Base-by-base conservation (phyloP, 2,797 vertebrate genomes). In the Peromyscus eremicus region DNA sequence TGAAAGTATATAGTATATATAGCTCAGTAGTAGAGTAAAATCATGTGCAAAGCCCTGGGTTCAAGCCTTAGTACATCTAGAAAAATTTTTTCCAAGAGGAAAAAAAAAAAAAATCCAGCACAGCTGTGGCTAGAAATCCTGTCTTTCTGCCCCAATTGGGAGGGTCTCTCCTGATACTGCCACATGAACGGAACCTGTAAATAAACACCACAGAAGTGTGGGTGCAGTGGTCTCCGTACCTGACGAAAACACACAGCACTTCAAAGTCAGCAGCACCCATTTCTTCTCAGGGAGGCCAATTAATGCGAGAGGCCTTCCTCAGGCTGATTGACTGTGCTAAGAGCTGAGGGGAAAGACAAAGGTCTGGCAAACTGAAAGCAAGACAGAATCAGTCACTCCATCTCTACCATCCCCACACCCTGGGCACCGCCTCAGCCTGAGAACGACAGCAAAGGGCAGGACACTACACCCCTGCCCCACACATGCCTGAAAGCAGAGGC, bases 231-330 rank as follows among this genome's bases (percentile, higher is more conserved):
- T 83, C 79, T 92, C 85, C 70, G 43, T 1, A 16, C 49, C 79
- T 96, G 60, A 87, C 79, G 79, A 1, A 66, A 68, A 82, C 66
- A 79, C 2, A 82, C 64, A 83, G 34, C 62, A 71, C 71, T 92
- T 93, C 40, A 81, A 83, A 6, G 27, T 49, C 73, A 89, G 52
- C 91, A 83, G 40, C 14, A 91, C 19, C 46, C 5, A 19, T 23
- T 85, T 66, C 55, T 81, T 84, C 29, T 81, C 19, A 62, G 55
- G 55, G 5, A 46, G 17, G 46, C 73, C 73, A 97, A 89, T 60
- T n/a, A 77, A 95, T 66, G 43, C 77, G 70, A 97, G 90, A 97
- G 57, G 86, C 64, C 62, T 95, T 93, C 86, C 71, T 85, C 77
- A 92, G 83, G 29, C 76, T 62, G 21, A 43, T 23, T 89, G 79